Percentiles rank a stretch among this genome's conserved stretches.
These are phyloP conservation scores for Gallinago stenura DNA, from an alignment of 2,797 vertebrate genomes.

Conservation along the genomic window DNA sequence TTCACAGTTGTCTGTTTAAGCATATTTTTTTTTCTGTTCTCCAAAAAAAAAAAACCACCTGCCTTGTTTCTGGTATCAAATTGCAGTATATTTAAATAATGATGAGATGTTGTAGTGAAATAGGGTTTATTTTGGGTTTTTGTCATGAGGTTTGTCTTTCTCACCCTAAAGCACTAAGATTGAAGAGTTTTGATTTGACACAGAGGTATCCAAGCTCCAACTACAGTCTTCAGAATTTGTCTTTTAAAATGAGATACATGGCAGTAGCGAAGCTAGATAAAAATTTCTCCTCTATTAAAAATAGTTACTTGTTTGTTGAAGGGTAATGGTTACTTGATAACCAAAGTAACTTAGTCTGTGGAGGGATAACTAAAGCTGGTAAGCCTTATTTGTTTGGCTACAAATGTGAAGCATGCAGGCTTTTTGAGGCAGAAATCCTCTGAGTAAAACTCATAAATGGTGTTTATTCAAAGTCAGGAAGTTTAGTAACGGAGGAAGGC, in stretches of 20 bases:
- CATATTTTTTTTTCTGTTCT: slow-evolving; percentile 5
- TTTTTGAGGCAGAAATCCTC: slow-evolving; percentile 42
- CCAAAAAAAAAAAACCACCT: slow-evolving; percentile 37
- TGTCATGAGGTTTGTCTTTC: slow-evolving; percentile 15
- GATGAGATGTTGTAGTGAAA: slow-evolving; percentile 60
- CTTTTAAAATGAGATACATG: neutral
- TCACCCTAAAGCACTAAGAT: slow-evolving; percentile 37
- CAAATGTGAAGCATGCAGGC: slow-evolving; percentile 46
- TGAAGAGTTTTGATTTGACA: slow-evolving; percentile 38
- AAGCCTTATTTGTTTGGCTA: slow-evolving; percentile 38
- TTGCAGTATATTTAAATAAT: slow-evolving; percentile 57
- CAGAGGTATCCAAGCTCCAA: slow-evolving; percentile 24
- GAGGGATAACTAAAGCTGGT: neutral
- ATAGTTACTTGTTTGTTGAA: neutral
- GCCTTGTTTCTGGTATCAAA: slow-evolving; percentile 55
- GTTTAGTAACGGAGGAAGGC: neutral
- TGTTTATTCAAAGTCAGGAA: slow-evolving; percentile 12
- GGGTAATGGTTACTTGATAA: neutral
- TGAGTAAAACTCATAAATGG: neutral
- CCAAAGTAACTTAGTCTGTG: neutral
- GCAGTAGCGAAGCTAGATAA: neutral
- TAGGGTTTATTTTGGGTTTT: slow-evolving; percentile 25
- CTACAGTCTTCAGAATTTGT: neutral
- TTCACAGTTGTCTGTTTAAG: slow-evolving; percentile 50
- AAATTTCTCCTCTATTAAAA: neutral